phyloP scores from a whole-genome alignment of 2,797 vertebrate species.

The Protosalanx chinensis region DNA sequence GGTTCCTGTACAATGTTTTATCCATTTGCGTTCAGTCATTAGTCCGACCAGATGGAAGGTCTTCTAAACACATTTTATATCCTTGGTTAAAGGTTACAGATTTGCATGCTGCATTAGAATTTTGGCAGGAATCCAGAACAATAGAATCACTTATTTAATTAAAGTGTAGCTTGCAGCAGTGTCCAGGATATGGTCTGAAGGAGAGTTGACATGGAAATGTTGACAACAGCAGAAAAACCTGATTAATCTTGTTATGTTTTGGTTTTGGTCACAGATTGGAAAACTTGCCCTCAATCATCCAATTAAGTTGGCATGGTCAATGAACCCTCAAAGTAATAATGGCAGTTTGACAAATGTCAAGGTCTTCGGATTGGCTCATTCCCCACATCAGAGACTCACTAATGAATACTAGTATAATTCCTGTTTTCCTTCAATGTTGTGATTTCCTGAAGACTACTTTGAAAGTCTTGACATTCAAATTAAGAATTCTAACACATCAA shows the following conservation, averaged over 20 bases:
- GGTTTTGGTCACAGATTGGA: neutral
- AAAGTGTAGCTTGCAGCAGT: slow-evolving; percentile 57
- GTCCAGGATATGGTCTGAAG: slow-evolving; percentile 50
- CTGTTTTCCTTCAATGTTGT: neutral
- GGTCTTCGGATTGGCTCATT: neutral
- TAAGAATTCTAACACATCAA: neutral
- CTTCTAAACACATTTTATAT: slow-evolving; percentile 55
- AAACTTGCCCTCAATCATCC: slow-evolving; percentile 6
- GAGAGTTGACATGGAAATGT: slow-evolving; percentile 26
- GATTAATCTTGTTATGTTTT: slow-evolving; percentile 12
- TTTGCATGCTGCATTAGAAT: slow-evolving; percentile 62
- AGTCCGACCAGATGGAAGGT: slow-evolving; percentile 54
- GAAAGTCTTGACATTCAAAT: neutral
- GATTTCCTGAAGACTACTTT: neutral
- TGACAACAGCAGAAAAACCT: neutral
- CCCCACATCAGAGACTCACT: neutral
- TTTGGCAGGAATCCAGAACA: slow-evolving; percentile 63
- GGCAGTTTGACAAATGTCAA: slow-evolving; percentile 5
- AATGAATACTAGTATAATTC: neutral
- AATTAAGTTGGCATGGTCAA: slow-evolving; percentile 17
- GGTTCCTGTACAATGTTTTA: slow-evolving; percentile 2
- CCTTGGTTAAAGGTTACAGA: slow-evolving; percentile 52
- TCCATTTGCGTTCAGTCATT: slow-evolving; percentile 27
- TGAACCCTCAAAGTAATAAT: slow-evolving; percentile 4
- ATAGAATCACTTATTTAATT: slow-evolving; percentile 73